phyloP scores from a whole-genome alignment of 2,797 vertebrate genomes.

The Hoplostethus mediterraneus region DNA sequence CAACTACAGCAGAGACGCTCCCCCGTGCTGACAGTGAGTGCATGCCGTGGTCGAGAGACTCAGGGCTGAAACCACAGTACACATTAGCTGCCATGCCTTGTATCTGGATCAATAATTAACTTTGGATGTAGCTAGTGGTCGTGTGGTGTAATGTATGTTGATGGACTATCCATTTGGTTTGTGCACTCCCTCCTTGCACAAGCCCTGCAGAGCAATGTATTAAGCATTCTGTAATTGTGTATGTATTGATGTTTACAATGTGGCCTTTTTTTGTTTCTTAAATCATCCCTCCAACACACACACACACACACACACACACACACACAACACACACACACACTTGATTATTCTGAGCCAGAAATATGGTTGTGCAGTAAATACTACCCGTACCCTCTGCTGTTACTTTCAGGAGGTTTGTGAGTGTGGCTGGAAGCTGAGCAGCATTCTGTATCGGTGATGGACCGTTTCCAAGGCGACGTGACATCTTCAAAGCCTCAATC shows the following conservation, averaged over 20 bases:
- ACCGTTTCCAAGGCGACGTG: slow-evolving; percentile 49
- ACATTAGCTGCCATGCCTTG: slow-evolving; percentile 27
- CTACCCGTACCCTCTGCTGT: not conserved
- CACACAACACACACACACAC: too few species aligned
- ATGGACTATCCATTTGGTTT: slow-evolving; percentile 41
- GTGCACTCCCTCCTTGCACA: slow-evolving; percentile 13
- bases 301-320: too few species aligned
- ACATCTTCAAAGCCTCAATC: slow-evolving; percentile 35
- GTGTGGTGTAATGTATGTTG: slow-evolving; percentile 43
- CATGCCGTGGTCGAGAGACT: slow-evolving; percentile 21
- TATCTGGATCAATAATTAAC: slow-evolving; percentile 55
- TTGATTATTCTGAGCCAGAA: not conserved
- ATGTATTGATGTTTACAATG: slow-evolving; percentile 37
- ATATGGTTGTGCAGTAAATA: not conserved
- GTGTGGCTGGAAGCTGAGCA: slow-evolving; percentile 35
- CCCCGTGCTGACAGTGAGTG: slow-evolving; percentile 15
- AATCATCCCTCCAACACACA: slow-evolving; percentile 6
- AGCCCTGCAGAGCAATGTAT: not conserved
- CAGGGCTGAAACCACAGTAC: slow-evolving; percentile 36
- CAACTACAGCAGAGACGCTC: slow-evolving; percentile 13
- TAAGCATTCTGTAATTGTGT: slow-evolving; percentile 24
- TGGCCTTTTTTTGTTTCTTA: slow-evolving; percentile 13
- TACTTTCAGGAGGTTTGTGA: not conserved
- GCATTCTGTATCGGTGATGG: slow-evolving; percentile 8
- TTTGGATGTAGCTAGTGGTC: slow-evolving; percentile 35